Conservation (phyloP, 2,888 invertebrate species). For the Andrena minutula region DNA sequence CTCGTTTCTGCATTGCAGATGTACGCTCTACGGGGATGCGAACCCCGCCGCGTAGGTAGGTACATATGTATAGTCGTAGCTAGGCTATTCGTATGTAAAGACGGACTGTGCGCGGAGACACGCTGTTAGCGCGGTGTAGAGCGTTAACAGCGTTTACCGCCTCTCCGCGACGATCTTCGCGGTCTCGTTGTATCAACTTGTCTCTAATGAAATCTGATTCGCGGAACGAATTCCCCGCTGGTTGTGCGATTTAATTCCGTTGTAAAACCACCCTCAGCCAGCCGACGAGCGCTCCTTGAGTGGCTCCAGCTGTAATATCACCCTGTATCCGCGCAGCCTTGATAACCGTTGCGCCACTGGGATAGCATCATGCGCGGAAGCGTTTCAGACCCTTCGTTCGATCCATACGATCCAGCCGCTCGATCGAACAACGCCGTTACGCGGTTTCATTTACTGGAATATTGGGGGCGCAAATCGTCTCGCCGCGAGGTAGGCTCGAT, state of each 20-base stretch:
- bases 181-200: constrained; percentile 58
- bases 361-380: not conserved
- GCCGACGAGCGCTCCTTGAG: constrained; percentile 13
- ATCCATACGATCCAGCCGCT: not conserved
- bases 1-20: constrained; percentile 75
- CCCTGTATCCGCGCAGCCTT: not conserved
- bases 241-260: constrained; percentile 46
- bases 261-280: constrained; percentile 18
- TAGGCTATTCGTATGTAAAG: constrained; percentile 14
- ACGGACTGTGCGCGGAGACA: not conserved
- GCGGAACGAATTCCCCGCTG: constrained; percentile 48
- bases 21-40: constrained; percentile 56
- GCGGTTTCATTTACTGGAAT: not conserved
- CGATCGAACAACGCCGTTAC: not conserved
- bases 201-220: constrained; percentile 66
- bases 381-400: not conserved
- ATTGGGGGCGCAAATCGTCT: not conserved
- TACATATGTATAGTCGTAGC: constrained; percentile 25
- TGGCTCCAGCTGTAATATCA: constrained; percentile 4
- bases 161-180: constrained; percentile 52
- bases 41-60: constrained; percentile 40
- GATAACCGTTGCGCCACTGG: constrained; percentile 4
- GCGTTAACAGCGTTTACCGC: constrained; percentile 49
- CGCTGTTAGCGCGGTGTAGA: constrained; percentile 13
- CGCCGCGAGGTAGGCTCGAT: not conserved